phyloP scores from a whole-genome alignment of 2,113 vertebrate genomes.

The Lethenteron reissneri region DNA sequence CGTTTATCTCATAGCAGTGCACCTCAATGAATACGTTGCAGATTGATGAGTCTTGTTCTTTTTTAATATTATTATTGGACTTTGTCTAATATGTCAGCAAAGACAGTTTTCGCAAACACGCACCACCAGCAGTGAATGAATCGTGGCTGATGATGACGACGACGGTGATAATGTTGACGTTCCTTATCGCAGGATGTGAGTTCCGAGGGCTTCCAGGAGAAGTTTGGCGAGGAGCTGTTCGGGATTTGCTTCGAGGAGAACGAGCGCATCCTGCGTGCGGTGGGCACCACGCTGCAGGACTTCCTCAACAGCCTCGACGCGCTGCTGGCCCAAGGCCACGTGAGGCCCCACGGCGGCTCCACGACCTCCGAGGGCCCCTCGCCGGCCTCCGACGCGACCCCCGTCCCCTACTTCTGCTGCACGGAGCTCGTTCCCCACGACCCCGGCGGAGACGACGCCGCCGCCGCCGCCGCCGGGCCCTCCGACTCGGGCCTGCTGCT shows the following conservation, averaged over 20 bases:
- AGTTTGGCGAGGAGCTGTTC: conserved; percentile 86
- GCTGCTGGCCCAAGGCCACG: conserved; percentile 71
- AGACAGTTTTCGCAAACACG: no score
- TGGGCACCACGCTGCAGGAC: conserved; percentile 76
- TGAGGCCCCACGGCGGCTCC: neutral
- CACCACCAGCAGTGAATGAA: no score
- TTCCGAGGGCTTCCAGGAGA: conserved; percentile 65
- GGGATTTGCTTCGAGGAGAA: conserved; percentile 86
- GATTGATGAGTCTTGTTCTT: no score
- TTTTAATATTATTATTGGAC: no score
- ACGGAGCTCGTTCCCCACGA: neutral
- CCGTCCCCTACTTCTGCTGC: neutral
- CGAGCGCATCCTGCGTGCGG: conserved; percentile 70
- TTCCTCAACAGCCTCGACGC: conserved; percentile 97
- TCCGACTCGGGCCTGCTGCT: conserved; percentile 26
- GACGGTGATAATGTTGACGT: no score
- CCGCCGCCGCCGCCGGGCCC: neutral
- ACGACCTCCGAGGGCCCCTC: neutral
- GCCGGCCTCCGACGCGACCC: neutral
- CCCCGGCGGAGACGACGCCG: neutral
- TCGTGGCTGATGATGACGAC: no score
- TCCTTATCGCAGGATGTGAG: conserved; percentile 37
- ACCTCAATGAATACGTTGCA: no score
- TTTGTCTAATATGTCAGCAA: no score
- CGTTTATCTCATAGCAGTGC: no score